Evolutionary conservation across 2,888 invertebrate genomes (phyloP).

Genomic region (Tachina fera): DNA sequence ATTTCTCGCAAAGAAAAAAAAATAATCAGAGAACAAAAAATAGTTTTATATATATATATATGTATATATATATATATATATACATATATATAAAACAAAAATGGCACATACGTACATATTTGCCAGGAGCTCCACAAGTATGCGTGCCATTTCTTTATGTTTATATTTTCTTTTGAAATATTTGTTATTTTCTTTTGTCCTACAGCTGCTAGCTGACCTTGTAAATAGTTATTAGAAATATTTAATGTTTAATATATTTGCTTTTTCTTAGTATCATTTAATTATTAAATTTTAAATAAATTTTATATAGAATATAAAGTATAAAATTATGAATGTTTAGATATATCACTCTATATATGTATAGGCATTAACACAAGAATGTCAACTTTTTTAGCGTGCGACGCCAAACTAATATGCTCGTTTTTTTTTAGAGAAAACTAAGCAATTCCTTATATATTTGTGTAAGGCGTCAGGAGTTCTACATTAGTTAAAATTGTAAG

Average conservation of each 20-base stretch:
- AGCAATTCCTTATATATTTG: too few species aligned
- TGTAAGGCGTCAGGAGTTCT: too few species aligned
- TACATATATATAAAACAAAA: neutral
- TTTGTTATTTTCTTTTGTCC: neutral
- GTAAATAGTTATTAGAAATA: constrained; percentile 16
- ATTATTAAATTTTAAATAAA: neutral
- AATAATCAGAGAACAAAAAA: neutral
- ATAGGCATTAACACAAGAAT: too few species aligned
- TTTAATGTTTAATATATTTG: neutral
- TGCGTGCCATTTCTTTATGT: constrained; percentile 13
- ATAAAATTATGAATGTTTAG: neutral
- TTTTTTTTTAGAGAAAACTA: too few species aligned
- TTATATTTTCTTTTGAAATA: neutral
- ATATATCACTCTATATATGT: too few species aligned
- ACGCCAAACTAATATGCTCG: too few species aligned
- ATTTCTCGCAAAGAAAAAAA: neutral
- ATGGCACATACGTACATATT: constrained; percentile 28
- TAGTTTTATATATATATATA: neutral
- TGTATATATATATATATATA: too few species aligned
- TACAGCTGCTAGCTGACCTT: neutral
- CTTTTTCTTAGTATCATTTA: neutral
- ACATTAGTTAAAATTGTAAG: too few species aligned
- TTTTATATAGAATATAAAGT: neutral
- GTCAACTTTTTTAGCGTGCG: too few species aligned
- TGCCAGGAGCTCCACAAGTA: constrained; percentile 52